Base-by-base conservation (phyloP, 2,113 vertebrate species). In the Malurus alboscapulatus region DNA sequence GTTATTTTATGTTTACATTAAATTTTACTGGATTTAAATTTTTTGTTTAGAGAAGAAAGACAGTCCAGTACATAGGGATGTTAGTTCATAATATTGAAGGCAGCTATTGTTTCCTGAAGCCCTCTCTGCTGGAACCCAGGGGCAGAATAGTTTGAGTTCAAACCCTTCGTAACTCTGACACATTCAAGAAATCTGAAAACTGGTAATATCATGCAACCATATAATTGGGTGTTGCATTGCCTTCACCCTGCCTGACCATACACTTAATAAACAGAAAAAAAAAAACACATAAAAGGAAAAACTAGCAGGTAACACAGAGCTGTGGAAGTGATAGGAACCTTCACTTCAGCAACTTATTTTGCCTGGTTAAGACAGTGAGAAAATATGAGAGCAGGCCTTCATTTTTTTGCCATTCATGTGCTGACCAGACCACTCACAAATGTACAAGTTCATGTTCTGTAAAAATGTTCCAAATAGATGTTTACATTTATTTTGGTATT, bases 281-380 rank as follows among this genome's bases (percentile, higher is more conserved):
- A 19, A 17, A 1, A 7, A 26, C 0, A 0, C 1, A 5, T 51
- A 24, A 69, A 66, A 88, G 21, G 5, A 15, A 32, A 77, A 77
- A 16, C 7, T n/a, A 73, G 14, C 34, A 78, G 16, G 30, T 14
- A 71, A 45, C 20, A 54, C 36, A 84, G 51, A 67, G 50, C 6
- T 51, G 16, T 5, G 8, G 6, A 78, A 84, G 25, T 22, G 40
- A 63, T 26, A 36, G 36, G 36, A 82, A 87, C 82, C 24, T 42
- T 76, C 40, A 25, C 38, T 75, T 79, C 19, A 42, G 19, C 9
- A 58, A 80, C 15, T 42, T 58, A 17, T 29, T 17, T 25, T 61
- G 20, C 24, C 38, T 71, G 9, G 34, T 66, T 79, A 45, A 62
- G 29, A 51, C 68, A 38, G 38, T 40, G 29, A 51, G 15, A 73